Evolutionary conservation across 2,113 vertebrate genomes (phyloP), one percentile per base, ranked within the genome.

Genomic region (Tragelaphus imberbis): DNA sequence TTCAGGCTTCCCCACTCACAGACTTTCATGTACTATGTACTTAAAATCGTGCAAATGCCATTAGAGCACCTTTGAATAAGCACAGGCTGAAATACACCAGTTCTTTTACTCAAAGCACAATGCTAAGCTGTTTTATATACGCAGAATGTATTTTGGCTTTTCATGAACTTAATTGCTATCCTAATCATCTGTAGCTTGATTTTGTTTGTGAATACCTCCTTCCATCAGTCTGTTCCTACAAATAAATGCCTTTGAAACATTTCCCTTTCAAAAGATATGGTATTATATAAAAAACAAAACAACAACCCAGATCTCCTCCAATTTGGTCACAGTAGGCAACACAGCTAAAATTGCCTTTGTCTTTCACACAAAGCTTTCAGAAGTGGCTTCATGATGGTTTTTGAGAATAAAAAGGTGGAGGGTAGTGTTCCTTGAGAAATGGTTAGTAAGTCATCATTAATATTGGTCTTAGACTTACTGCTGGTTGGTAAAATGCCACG

Each of bases 171-270:
- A 95, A 97, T 77, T 96, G 84, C 55, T 80, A 44, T 90, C 89
- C 84, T 80, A 93, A 85, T 96, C 93, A 97, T 90, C 86, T 93
- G 36, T 27, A 36, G 94, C 97, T 90, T 85, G 95, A 96, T 93
- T 98, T 96, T 96, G 92, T 90, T 97, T 81, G 89, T 85, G 84
- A 97, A 95, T 80, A 28, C 33, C 0, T 4, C 94, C 14, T 97
- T 95, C 75, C 86, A 59, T 86, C 97, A 97, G 88, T 0, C n/a
- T 71, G 59, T n/a, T 91, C 1, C 95, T 77, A 92, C 21, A 86
- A 47, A 97, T 91, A 97, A 53, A 90, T 53, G 59, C 28, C 81
- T 36, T 44, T 47, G 33, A 65, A 97, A 59, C 5, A 77, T 91
- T 85, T 92, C 1, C 44, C 30, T 75, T 96, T 84, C 17, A 81